Evolutionary conservation across 2,113 vertebrate species (phyloP).

Genomic region (Caretta caretta): DNA sequence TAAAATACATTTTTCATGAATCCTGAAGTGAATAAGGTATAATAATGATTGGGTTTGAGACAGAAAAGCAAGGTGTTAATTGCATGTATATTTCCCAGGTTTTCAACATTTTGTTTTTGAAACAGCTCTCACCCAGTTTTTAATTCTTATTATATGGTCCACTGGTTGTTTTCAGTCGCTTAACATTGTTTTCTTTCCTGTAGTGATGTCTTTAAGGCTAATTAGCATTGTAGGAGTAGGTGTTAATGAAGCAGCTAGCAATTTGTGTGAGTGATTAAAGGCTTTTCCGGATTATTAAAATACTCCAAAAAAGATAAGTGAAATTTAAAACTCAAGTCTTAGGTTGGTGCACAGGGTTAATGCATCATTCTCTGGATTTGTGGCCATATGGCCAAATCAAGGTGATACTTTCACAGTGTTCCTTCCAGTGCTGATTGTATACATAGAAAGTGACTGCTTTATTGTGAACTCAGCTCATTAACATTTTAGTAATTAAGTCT

Average conservation of each 20-base stretch:
- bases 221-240: not conserved
- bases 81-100: not conserved
- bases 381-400: not conserved
- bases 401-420: not conserved
- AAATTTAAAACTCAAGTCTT: not conserved
- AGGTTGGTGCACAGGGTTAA: not conserved
- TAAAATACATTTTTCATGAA: not conserved
- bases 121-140: not conserved
- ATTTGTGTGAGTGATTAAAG: not conserved
- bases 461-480: not conserved
- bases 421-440: not conserved
- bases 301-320: not conserved
- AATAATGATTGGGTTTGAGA: not conserved
- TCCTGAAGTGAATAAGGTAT: not conserved
- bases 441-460: not conserved
- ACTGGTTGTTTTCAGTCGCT: not conserved
- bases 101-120: not conserved
- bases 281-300: not conserved
- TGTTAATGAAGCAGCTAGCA: not conserved
- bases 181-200: not conserved
- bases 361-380: not conserved
- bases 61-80: not conserved
- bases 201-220: not conserved
- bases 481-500: not conserved
- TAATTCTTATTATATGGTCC: not conserved